Percentiles rank a stretch among this genome's conserved stretches.
Evolutionary conservation across 2,888 invertebrate genomes (phyloP).

Genomic region (Loripinus fragilis): DNA sequence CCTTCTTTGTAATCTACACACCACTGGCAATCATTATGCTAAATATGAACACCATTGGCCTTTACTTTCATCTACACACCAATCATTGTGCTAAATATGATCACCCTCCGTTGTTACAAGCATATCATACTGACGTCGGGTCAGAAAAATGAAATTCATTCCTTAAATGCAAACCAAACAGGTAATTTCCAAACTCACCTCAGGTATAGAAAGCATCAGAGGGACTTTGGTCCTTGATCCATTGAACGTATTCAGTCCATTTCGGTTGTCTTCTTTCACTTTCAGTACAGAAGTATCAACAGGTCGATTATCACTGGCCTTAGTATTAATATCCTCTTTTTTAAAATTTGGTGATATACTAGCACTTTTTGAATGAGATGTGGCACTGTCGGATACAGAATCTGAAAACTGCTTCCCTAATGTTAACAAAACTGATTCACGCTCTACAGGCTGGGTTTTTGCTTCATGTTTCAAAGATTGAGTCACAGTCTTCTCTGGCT

Average conservation of each 20-base stretch:
- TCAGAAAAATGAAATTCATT: too few species aligned
- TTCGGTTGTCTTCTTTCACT: slow-evolving; percentile 43
- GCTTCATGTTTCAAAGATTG: slow-evolving; percentile 29
- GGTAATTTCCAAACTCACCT: too few species aligned
- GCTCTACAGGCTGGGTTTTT: slow-evolving; percentile 26
- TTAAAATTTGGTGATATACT: neutral
- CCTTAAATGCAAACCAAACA: too few species aligned
- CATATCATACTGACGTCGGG: too few species aligned
- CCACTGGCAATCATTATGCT: too few species aligned
- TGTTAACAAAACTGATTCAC: slow-evolving; percentile 45
- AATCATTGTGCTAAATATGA: too few species aligned
- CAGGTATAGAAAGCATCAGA: slow-evolving; percentile 34
- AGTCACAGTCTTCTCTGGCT: neutral
- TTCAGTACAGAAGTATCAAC: slow-evolving; percentile 32
- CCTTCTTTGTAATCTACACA: too few species aligned
- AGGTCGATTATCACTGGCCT: slow-evolving; percentile 25
- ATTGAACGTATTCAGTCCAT: slow-evolving; percentile 29
- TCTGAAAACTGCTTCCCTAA: slow-evolving; percentile 38
- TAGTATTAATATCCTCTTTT: neutral
- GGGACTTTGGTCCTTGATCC: slow-evolving; percentile 22
- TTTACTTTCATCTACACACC: too few species aligned
- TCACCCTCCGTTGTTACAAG: too few species aligned
- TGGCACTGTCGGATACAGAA: neutral
- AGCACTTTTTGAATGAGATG: slow-evolving; percentile 30
- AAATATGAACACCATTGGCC: too few species aligned